Conservation (phyloP, 2,888 invertebrate species). For the Oscheius sp. region DNA sequence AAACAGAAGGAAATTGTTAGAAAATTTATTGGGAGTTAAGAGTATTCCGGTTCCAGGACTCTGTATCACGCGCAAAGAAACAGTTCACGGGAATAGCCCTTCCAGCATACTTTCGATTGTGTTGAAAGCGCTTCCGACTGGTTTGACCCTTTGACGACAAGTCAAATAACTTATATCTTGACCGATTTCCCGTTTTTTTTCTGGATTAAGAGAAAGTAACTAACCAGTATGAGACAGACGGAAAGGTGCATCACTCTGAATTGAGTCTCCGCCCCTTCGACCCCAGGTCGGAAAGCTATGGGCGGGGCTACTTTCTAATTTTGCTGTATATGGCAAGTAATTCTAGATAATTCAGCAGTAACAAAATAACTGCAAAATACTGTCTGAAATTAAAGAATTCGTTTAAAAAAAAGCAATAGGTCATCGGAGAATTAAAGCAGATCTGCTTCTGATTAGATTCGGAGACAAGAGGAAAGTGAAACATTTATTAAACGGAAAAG, state of each 20-base stretch:
- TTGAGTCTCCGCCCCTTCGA: slow-evolving; percentile 21
- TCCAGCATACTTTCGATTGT: background rate
- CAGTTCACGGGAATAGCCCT: slow-evolving; percentile 1
- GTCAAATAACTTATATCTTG: background rate
- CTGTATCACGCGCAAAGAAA: slow-evolving; percentile 10
- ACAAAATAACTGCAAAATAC: too few species aligned
- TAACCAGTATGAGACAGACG: slow-evolving; percentile 29
- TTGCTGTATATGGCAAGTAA: too few species aligned
- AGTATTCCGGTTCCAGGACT: slow-evolving; percentile 8
- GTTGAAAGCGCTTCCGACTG: background rate
- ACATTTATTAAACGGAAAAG: too few species aligned
- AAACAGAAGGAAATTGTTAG: background rate
- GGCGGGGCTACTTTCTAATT: slow-evolving; percentile 19
- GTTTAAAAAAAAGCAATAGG: too few species aligned
- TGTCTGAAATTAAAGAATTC: too few species aligned
- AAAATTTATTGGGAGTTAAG: background rate
- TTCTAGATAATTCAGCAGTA: too few species aligned
- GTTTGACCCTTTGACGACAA: background rate
- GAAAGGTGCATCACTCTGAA: slow-evolving; percentile 30
- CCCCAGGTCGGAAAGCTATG: slow-evolving; percentile 22
- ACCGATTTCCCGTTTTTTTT: background rate
- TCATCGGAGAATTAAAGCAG: too few species aligned
- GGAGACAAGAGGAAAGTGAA: too few species aligned
- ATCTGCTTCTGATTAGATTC: too few species aligned
- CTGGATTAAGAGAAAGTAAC: slow-evolving; percentile 27